phyloP scores from a whole-genome alignment of 2,888 invertebrate species.

The Tuta absoluta region DNA sequence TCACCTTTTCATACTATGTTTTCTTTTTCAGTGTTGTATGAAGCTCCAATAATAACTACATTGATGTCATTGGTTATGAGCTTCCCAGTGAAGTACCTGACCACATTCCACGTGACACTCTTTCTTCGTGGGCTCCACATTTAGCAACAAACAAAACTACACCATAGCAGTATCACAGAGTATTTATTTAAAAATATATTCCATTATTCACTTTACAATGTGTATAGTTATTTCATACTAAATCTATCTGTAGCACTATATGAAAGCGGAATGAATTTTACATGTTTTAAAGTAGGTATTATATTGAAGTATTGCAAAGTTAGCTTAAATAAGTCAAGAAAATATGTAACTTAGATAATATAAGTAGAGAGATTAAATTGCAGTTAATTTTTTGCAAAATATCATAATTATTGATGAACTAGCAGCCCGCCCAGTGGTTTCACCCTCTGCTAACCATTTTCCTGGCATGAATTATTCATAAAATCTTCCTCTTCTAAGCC shows the following conservation, averaged over 20 bases:
- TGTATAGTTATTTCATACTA: conserved; percentile 11
- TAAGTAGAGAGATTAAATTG: background rate
- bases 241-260: background rate
- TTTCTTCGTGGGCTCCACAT: conserved; percentile 40
- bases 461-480: too few relatives aligned
- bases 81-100: conserved; percentile 50
- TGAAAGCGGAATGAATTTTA: background rate
- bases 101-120: conserved; percentile 57
- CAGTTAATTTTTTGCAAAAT: background rate
- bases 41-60: conserved; percentile 59
- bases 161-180: conserved; percentile 66
- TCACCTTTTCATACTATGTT: conserved; percentile 23
- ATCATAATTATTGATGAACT: background rate
- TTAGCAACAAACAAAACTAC: conserved; percentile 30
- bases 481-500: too few relatives aligned
- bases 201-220: conserved; percentile 38
- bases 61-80: conserved; percentile 46
- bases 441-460: too few relatives aligned
- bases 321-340: background rate
- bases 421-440: too few relatives aligned
- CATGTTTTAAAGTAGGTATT: background rate
- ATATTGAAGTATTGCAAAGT: background rate
- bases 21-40: conserved; percentile 78
- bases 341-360: background rate
- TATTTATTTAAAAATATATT: conserved; percentile 73